A percentile compares a stretch with the other conserved stretches of the same genome.
These are phyloP conservation scores for Cepaea hortensis DNA, from an alignment of 2,888 invertebrate genomes.

Conservation along the genomic window DNA sequence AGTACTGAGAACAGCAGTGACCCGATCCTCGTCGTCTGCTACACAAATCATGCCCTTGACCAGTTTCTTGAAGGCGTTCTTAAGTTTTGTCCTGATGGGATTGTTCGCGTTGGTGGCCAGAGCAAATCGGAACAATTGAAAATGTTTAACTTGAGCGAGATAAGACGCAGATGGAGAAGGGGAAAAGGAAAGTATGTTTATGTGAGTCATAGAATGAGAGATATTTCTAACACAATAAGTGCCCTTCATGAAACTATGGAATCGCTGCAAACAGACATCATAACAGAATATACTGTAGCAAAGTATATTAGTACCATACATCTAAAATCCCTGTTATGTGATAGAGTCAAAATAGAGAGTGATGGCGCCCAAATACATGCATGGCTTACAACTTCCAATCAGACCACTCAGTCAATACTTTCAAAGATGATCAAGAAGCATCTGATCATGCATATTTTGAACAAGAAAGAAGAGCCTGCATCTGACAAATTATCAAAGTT, in stretches of 20 bases:
- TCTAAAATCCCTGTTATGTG: constrained; percentile 39
- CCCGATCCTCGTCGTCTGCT: constrained; percentile 32
- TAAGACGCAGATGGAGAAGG: no score
- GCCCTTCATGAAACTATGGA: constrained; percentile 53
- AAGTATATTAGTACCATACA: constrained; percentile 43
- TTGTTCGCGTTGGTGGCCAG: no score
- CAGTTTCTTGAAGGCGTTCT: no score
- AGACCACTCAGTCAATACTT: not conserved
- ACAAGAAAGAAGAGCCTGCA: no score
- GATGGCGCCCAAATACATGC: not conserved
- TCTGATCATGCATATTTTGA: constrained; percentile 21
- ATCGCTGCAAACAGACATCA: constrained; percentile 51
- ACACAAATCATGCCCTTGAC: no score
- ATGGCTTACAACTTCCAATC: constrained; percentile 10
- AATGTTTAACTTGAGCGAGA: constrained; percentile 44
- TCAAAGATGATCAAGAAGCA: constrained; percentile 14
- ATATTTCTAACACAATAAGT: constrained; percentile 50
- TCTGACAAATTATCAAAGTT: no score
- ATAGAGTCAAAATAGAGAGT: not conserved
- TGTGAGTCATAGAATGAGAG: constrained; percentile 23
- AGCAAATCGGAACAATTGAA: constrained; percentile 50
- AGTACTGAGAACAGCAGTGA: not conserved
- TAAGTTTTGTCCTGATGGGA: no score
- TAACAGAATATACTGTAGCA: constrained; percentile 47
- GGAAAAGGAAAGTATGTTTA: not conserved